Evolutionary conservation across 2,113 vertebrate genomes (phyloP).

Genomic region (Galemys pyrenaicus): DNA sequence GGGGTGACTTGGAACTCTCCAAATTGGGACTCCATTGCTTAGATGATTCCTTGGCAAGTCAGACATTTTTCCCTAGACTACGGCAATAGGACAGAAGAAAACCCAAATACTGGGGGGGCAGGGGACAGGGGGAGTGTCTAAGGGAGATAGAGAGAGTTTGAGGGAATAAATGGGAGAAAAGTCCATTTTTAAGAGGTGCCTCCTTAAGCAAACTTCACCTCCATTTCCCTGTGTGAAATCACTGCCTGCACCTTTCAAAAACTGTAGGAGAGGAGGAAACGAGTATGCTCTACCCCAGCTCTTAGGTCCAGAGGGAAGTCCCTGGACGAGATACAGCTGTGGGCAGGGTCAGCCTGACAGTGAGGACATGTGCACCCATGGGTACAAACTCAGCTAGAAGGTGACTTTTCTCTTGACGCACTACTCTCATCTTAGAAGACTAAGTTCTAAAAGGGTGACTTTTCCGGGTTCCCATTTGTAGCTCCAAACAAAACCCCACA

Average conservation of each 20-base stretch:
- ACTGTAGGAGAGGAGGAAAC: background rate
- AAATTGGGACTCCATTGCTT: background rate
- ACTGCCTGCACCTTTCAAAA: background rate
- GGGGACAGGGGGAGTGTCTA: background rate
- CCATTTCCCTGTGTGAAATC: background rate
- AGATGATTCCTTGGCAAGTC: background rate
- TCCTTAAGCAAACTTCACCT: background rate
- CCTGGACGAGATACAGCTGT: background rate
- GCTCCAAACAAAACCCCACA: background rate
- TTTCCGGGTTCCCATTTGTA: background rate
- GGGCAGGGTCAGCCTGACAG: background rate
- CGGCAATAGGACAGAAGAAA: background rate
- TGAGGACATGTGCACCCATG: background rate
- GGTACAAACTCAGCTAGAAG: background rate
- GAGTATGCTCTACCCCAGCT: background rate
- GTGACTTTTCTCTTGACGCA: background rate
- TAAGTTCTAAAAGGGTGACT: background rate
- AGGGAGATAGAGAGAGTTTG: background rate
- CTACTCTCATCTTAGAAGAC: background rate
- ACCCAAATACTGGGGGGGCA: background rate
- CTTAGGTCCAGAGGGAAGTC: background rate
- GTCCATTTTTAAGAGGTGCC: background rate
- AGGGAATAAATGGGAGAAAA: background rate
- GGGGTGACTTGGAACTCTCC: background rate
- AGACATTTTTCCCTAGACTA: background rate